Evolutionary conservation across 2,888 invertebrate genomes (phyloP), one percentile per base, ranked within the genome.

Genomic region (Heteromurus nitidus): DNA sequence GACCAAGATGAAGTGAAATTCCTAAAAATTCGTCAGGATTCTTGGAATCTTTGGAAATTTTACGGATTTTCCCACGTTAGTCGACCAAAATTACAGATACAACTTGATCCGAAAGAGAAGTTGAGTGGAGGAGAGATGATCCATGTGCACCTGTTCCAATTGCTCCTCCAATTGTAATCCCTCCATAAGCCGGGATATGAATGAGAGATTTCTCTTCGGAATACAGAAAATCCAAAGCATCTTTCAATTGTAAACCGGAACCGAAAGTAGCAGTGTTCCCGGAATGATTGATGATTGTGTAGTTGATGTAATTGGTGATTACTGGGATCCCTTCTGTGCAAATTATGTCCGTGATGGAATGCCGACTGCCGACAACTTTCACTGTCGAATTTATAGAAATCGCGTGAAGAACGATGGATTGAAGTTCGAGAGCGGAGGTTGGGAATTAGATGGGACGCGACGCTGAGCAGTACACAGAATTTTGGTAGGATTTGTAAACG

Each of bases 111-210:
- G 70, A 70, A 1, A 70, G 13, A 0, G 53, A 26, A 1, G 31
- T 18, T n/a, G 79, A 53, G 26, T 70, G 44, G 5, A 47, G 70
- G 3, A 53, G 20, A 5, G 70, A 69, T 9, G 79, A 50, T 5
- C 79, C 79, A n/a, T 64, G 64, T 26, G 70, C 64, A n/a, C 70
- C 70, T 2, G 70, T 70, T 9, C 79, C 79, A 0, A 79, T 16
- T 2, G 79, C 79, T 2, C 79, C 79, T 13, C 64, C 79, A 36
- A 79, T 20, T 1, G 79, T 70, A 13, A 70, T 70, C n/a, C 53
- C 70, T 7, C 79, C 70, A 26, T 22, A 79, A 0, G 77, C 5
- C 9, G 77, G 77, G 22, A 42, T 47, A 30, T 44, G 24, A 7
- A 30, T 20, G 22, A 79, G 26, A 18, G 70, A 28, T 24, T 31